Evolutionary conservation across 2,113 vertebrate genomes (phyloP), one percentile per base, ranked within the genome.

Genomic region (Falco punctatus): DNA sequence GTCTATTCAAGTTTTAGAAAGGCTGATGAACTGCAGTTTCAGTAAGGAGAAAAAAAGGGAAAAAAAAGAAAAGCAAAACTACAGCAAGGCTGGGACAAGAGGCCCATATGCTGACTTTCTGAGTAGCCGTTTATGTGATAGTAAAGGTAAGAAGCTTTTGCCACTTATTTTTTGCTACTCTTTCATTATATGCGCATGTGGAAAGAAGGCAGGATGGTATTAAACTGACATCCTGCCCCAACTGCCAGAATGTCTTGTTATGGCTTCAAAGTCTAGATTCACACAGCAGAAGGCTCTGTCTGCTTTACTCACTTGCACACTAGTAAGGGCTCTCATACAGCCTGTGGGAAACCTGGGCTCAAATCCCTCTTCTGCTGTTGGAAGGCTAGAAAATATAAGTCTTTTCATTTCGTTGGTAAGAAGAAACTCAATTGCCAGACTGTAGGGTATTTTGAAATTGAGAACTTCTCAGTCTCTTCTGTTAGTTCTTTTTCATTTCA

Each of bases 251-350:
- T 96, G 90, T 95, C 96, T 96, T 97, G 91, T 95, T 96, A 96
- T 82, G 94, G 81, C 81, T 96, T 96, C 92, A 91, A 94, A 96
- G 78, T 84, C 87, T 95, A 90, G 93, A 96, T 97, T 97, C 96
- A 96, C 96, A 97, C 94, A 97, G 95, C 96, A 97, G 93, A 97
- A 97, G 96, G 96, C 90, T 94, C 94, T 97, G 96, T 97, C 96
- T 97, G 96, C 94, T 97, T 96, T 93, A 95, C 58, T 96, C 84
- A 75, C 83, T 97, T 87, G 93, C 95, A 79, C 81, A 80, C 87
- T 96, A 91, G 89, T 92, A 69, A 97, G 94, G 92, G 87, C 87
- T 96, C 70, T 96, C 61, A 86, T 85, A 85, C 93, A 97, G 94
- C 96, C 92, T 97, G 95, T 93, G 92, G 96, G 91, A 96, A 97